phyloP scores from a whole-genome alignment of 2,888 invertebrate species.

The Cabera pusaria region DNA sequence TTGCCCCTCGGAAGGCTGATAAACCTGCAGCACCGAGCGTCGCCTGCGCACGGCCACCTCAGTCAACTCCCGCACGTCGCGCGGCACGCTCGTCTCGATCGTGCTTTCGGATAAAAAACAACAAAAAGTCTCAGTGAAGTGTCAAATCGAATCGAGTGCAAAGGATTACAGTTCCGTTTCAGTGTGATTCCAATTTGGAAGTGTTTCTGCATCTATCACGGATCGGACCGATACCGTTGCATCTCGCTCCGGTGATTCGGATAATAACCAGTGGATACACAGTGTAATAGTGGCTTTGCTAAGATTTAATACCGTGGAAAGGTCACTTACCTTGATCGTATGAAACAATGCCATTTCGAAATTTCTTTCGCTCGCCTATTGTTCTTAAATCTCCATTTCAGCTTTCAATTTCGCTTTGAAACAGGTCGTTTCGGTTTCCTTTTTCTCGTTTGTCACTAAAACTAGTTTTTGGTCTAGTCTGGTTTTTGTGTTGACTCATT shows the following conservation, averaged over 20 bases:
- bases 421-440: slow-evolving; percentile 40
- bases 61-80: slow-evolving; percentile 60
- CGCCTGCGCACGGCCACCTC: slow-evolving; percentile 72
- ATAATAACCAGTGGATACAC: slow-evolving; percentile 74
- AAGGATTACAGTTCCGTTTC: slow-evolving; percentile 35
- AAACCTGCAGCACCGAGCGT: slow-evolving; percentile 52
- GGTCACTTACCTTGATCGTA: slow-evolving; percentile 76
- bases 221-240: slow-evolving; percentile 68
- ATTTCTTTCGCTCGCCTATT: slow-evolving; percentile 30
- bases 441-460: slow-evolving; percentile 35
- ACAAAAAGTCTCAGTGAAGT: slow-evolving; percentile 44
- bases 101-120: slow-evolving; percentile 15
- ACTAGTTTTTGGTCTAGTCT: slow-evolving; percentile 40
- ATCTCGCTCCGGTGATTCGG: slow-evolving; percentile 72
- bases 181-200: slow-evolving; percentile 34
- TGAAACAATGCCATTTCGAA: slow-evolving; percentile 35
- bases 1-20: slow-evolving; percentile 73
- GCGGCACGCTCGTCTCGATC: slow-evolving; percentile 49
- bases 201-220: slow-evolving; percentile 44
- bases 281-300: slow-evolving; percentile 71
- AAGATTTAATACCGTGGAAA: slow-evolving; percentile 74
- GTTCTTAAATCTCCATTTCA: slow-evolving; percentile 32
- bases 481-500: slow-evolving; percentile 38
- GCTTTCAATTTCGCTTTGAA: slow-evolving; percentile 41
- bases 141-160: slow-evolving; percentile 35